Evolutionary conservation across 37 sponge, comb jelly and placozoan species (phyloP), one percentile per base, ranked within the genome.

Genomic region (Corticium candelabrum): DNA sequence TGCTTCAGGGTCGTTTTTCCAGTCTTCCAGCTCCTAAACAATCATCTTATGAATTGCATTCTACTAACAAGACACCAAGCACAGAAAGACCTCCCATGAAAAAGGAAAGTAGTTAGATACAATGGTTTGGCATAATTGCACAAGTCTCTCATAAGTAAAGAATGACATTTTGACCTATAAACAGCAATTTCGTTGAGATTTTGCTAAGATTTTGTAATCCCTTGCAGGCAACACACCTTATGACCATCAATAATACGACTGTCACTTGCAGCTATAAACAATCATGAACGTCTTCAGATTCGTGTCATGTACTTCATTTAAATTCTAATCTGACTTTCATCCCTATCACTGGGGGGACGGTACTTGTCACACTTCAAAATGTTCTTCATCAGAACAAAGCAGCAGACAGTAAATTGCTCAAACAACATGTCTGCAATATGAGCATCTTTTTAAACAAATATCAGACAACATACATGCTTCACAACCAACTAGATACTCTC

Each of bases 351-450:
- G 0, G 89, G 87, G 3, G 81, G 83, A 1, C 76, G 74, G 80
- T 92, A 92, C 68, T 92, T 82, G 39, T 86, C 87, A 67, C 90
- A 90, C 11, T 67, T 37, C 1, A 90, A 38, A 30, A 90, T 90
- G 41, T 74, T 37, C 37, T 77, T 74, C 35, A 90, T 57, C 33
- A 90, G 71, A 35, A 80, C 80, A 39, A 90, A 68, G 32, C 75
- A 43, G 1, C 69, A 36, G 3, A 90, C 74, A 0, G 79, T 32
- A 68, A 85, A 85, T 3, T 68, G 62, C 75, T 87, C 85, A 78
- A 70, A 87, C 11, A 88, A 79, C 1, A 57, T 74, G 15, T 33
- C 91, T 90, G 80, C 35, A 62, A n/a, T n/a, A n/a, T n/a, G n/a
- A n/a, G n/a, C n/a, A n/a, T n/a, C n/a, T n/a, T n/a, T n/a, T n/a